These are phyloP conservation scores for Dolichoris vasculosae DNA, from an alignment of 1,140 invertebrate species.

Conservation along the genomic window DNA sequence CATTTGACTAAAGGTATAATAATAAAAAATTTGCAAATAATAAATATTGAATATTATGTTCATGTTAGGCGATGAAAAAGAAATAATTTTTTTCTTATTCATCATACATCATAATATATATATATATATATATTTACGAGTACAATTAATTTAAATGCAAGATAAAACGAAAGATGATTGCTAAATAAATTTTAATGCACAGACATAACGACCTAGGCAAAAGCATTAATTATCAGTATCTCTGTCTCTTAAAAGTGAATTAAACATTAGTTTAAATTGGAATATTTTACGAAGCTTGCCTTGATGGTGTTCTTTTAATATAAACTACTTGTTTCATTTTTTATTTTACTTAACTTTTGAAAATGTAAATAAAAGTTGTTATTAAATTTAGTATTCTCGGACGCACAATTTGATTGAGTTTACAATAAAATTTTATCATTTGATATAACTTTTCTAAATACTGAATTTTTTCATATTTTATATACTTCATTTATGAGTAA, in stretches of 20 bases:
- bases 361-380: slow-evolving; percentile 8
- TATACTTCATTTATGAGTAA: slow-evolving; percentile 17
- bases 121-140: slow-evolving; percentile 20
- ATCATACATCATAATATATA: slow-evolving; percentile 14
- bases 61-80: too few species aligned
- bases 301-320: neutral
- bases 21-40: too few species aligned
- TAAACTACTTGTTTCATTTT: neutral
- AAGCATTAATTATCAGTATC: slow-evolving; percentile 48
- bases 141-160: slow-evolving; percentile 40
- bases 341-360: neutral
- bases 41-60: too few species aligned
- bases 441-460: neutral
- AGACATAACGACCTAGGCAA: slow-evolving; percentile 18
- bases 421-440: neutral
- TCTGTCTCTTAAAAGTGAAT: slow-evolving; percentile 36
- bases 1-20: too few species aligned
- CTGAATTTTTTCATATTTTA: neutral
- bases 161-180: slow-evolving; percentile 47
- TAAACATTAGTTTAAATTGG: slow-evolving; percentile 47
- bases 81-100: neutral
- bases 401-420: neutral
- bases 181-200: slow-evolving; percentile 37
- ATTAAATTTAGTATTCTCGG: slow-evolving; percentile 1
- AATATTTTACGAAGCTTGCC: slow-evolving; percentile 38